These are phyloP conservation scores for Gnatocerus cornutus DNA, from an alignment of 2,888 invertebrate species.

Conservation along the genomic window DNA sequence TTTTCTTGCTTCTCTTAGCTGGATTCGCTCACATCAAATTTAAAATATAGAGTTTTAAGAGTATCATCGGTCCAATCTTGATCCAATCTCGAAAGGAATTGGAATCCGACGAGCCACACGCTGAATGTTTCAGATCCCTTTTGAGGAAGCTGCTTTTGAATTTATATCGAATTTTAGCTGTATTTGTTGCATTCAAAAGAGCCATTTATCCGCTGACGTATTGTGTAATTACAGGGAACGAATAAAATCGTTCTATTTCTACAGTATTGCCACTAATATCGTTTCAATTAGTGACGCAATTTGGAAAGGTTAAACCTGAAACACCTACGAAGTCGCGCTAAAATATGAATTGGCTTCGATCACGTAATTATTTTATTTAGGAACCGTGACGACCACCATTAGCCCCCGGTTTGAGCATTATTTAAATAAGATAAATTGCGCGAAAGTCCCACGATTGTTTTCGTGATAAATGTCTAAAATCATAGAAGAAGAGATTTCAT, in stretches of 20 bases:
- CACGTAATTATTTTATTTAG: neutral
- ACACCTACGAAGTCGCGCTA: too few species aligned
- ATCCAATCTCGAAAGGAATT: conserved; percentile 50
- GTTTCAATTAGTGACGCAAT: too few species aligned
- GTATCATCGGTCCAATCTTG: conserved; percentile 52
- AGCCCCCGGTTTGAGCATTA: neutral
- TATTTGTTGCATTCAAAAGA: conserved; percentile 36
- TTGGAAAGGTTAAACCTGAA: too few species aligned
- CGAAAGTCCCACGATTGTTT: conserved; percentile 8
- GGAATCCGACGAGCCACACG: conserved; percentile 48
- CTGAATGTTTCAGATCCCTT: conserved; percentile 48
- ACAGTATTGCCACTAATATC: too few species aligned
- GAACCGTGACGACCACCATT: too few species aligned
- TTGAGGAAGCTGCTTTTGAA: conserved; percentile 36
- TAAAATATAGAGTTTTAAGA: conserved; percentile 50
- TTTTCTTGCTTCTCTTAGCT: conserved; percentile 33
- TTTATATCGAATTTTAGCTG: conserved; percentile 46
- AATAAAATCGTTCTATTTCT: too few species aligned
- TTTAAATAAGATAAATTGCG: conserved; percentile 15
- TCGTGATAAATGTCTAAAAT: conserved; percentile 37
- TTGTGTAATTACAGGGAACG: neutral
- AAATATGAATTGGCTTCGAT: neutral
- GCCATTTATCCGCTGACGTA: conserved; percentile 9
- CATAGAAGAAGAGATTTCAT: conserved; percentile 31
- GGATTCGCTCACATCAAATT: conserved; percentile 47